These are phyloP conservation scores for Eumacrocentrus americanus DNA, from an alignment of 2,888 invertebrate species.

Conservation along the genomic window DNA sequence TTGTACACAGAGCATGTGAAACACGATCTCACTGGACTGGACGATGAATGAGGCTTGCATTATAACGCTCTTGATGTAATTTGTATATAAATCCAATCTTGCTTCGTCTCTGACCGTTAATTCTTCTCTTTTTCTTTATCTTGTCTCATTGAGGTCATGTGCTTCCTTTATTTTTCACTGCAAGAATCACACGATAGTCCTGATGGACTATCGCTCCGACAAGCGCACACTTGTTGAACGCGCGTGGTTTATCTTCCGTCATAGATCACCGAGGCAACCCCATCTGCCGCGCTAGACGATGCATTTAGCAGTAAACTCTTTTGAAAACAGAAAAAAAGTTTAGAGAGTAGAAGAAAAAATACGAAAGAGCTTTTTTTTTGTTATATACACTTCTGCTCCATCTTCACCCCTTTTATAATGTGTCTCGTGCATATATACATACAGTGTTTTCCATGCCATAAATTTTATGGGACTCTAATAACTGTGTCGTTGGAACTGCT, in stretches of 20 bases:
- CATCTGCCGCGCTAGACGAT: constrained; percentile 17
- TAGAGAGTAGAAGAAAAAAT: not conserved
- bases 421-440: not conserved
- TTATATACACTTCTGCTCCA: no score
- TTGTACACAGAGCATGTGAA: constrained; percentile 29
- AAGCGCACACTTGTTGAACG: constrained; percentile 61
- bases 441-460: not conserved
- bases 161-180: not conserved
- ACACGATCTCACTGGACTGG: constrained; percentile 31
- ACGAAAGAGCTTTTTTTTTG: not conserved
- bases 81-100: not conserved
- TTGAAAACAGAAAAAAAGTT: not conserved
- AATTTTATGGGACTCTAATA: constrained; percentile 9
- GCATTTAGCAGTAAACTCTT: constrained; percentile 21
- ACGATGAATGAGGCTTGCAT: constrained; percentile 25
- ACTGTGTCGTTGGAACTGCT: constrained; percentile 5
- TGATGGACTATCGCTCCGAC: constrained; percentile 47
- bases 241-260: constrained; percentile 60
- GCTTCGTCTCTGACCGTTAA: not conserved
- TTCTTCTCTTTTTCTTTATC: not conserved
- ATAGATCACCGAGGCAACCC: constrained; percentile 53
- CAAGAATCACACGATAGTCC: constrained; percentile 8
- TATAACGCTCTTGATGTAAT: not conserved
- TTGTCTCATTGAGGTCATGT: not conserved
- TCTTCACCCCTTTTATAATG: not conserved